Conservation (phyloP, 2,113 vertebrate species). For the Phaethornis superciliosus region DNA sequence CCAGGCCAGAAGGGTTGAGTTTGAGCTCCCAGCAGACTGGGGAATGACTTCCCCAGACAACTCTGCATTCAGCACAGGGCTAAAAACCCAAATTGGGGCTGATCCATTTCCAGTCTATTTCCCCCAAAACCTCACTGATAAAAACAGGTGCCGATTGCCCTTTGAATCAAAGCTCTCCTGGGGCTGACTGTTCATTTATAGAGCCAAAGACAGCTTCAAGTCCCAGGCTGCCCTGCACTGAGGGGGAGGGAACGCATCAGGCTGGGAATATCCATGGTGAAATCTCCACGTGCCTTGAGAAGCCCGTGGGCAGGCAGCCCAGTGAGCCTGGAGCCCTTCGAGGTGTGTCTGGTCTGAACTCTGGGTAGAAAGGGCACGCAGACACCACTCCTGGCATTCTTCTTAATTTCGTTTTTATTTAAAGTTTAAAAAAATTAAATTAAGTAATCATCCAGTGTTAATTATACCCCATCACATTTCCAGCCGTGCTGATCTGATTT, state of each 20-base stretch:
- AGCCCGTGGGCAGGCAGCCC: not conserved
- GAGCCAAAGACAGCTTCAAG: not conserved
- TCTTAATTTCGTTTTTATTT: not conserved
- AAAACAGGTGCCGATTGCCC: not conserved
- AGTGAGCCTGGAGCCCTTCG: not conserved
- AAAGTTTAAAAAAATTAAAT: not conserved
- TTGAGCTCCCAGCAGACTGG: not conserved
- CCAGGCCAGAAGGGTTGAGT: not conserved
- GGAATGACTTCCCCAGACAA: no score
- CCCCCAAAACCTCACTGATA: not conserved
- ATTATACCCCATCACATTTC: not conserved
- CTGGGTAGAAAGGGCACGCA: not conserved
- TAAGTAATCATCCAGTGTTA: not conserved
- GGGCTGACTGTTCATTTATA: not conserved
- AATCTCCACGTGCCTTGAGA: fast-evolving
- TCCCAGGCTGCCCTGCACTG: not conserved
- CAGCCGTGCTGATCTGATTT: not conserved
- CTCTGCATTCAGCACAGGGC: not conserved
- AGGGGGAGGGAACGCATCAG: fast-evolving
- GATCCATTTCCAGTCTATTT: not conserved
- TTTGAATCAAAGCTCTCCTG: not conserved
- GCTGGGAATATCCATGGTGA: not conserved
- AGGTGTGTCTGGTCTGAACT: not conserved
- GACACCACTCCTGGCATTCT: not conserved
- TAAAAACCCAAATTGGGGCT: not conserved